Base-by-base conservation (phyloP, 2,888 invertebrate genomes). In the Ornithoptera alexandrae region DNA sequence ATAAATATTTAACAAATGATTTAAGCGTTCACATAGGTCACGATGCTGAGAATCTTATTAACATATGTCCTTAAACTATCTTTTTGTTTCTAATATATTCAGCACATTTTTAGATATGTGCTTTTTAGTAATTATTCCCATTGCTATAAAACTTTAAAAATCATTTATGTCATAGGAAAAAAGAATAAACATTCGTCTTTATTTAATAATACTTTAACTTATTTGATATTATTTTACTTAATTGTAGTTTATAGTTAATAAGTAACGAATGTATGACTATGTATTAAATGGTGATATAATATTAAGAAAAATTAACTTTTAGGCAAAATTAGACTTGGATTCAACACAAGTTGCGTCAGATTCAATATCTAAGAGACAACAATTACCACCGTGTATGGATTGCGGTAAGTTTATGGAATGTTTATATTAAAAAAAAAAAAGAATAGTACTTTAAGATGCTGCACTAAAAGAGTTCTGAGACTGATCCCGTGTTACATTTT, bases 361-460 rank as follows among this genome's bases (percentile, higher is more conserved):
- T 72, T 22, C 73, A 70, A 69, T 77, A 74, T 68, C 75, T 74
- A 70, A 70, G 30, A 60, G 70, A 59, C 63, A 70, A 22, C 59
- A 70, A 22, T 59, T 85, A 65, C 83, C 79, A 2, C 75, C 81
- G 10, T 89, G 90, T 73, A 80, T 84, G 78, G 85, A 89, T 72
- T 90, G 90, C 71, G 82, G 90, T 90, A 78, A 86, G 66, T 66
- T 60, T n/a, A 1, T 15, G 15, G 15, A 15, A 46, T 12, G 12
- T 4, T 46, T 46, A 15, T 15, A 46, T 46, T 46, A 46, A 46
- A 46, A 12, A 46, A 10, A 12, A 3, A 15, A 15, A 12, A 46
- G 15, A 15, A 46, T 46, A 46, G 1, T 46, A 46, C 15, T 12
- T 46, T 15, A 4, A 46, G 12, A 42, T 42, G 2, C 12, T 42